Base-by-base conservation (phyloP, 2,888 invertebrate species). In the Eupithecia dodoneata region DNA sequence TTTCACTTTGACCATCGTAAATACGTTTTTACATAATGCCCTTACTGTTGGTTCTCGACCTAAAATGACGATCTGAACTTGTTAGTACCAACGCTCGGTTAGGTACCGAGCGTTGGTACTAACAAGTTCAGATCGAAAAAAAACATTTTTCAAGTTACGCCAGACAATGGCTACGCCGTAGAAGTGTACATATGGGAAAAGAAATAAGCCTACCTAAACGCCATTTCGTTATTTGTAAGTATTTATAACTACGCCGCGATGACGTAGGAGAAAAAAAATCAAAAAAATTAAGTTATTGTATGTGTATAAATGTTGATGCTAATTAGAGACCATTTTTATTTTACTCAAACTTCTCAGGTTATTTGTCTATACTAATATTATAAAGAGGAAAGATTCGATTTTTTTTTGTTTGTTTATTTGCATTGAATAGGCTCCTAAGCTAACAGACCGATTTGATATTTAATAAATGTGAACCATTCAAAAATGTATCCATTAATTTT, bases 21-120 rank as follows among this genome's bases (percentile, higher is more conserved):
- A 79, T 73, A 74, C 74, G 72, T 70, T 80, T 76, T 77, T 42
- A 15, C 67, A 74, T 59, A 41, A 59, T 44, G n/a, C 71, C 44
- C 52, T 3, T 67, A 76, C 66, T 41, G 7, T 47, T 13, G 7
- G 67, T 76, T 76, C 71, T 76, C 71, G 71, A 66, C 66, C 47
- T 49, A 30, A 67, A 69, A 67, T 67, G 41, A 41, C 18, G 13
- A 41, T n/a, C n/a, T n/a, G n/a, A n/a, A n/a, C n/a, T n/a, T n/a
- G n/a, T n/a, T n/a, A n/a, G n/a, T n/a, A n/a, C n/a, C n/a, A n/a
- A n/a, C n/a, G n/a, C n/a, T n/a, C n/a, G n/a, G n/a, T n/a, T n/a
- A 65, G 5, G 41, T 10, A 18, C 59, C n/a, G 18, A 7, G 3
- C 2, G 59, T 59, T 59, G 3, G 9, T 10, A 18, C 3, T 59